Evolutionary conservation across 1,140 invertebrate species (phyloP).

Genomic region (Andricus grossulariae): DNA sequence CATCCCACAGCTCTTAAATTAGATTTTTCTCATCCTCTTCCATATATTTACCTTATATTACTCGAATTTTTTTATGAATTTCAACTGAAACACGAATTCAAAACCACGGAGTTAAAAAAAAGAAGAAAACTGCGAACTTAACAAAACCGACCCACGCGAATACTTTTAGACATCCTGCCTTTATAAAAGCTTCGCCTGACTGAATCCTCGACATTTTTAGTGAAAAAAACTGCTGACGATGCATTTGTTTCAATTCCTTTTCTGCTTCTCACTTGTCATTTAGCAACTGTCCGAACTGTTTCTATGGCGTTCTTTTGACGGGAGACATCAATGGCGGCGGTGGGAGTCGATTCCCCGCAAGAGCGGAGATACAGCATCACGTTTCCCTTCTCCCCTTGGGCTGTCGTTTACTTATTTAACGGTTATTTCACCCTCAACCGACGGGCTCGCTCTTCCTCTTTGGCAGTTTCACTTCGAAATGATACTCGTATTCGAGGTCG

Average conservation of each 20-base stretch:
- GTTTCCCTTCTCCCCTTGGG: slow-evolving; percentile 21
- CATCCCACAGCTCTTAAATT: not conserved
- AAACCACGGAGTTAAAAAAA: not conserved
- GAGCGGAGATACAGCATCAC: slow-evolving; percentile 22
- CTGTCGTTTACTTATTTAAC: slow-evolving; percentile 30
- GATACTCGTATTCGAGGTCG: slow-evolving; percentile 17
- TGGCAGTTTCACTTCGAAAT: slow-evolving; percentile 26
- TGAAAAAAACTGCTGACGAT: not conserved
- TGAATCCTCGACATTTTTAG: not conserved
- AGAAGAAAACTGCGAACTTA: not conserved
- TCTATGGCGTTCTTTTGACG: slow-evolving; percentile 24
- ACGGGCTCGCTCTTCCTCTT: slow-evolving; percentile 27
- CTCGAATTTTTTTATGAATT: not conserved
- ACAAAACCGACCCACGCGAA: not conserved
- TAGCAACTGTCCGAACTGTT: slow-evolving; percentile 29
- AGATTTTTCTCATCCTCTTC: not conserved
- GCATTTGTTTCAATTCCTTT: slow-evolving; percentile 7
- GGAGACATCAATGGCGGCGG: slow-evolving; percentile 18
- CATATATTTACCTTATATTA: too few relatives aligned
- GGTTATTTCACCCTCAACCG: slow-evolving; percentile 30
- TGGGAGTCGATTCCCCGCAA: slow-evolving; percentile 13
- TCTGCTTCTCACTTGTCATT: slow-evolving; percentile 1
- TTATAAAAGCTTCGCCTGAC: not conserved
- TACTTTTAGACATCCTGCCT: not conserved
- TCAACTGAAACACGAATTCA: not conserved